phyloP scores from a whole-genome alignment of 2,888 invertebrate genomes.

The Coremacera marginata region DNA sequence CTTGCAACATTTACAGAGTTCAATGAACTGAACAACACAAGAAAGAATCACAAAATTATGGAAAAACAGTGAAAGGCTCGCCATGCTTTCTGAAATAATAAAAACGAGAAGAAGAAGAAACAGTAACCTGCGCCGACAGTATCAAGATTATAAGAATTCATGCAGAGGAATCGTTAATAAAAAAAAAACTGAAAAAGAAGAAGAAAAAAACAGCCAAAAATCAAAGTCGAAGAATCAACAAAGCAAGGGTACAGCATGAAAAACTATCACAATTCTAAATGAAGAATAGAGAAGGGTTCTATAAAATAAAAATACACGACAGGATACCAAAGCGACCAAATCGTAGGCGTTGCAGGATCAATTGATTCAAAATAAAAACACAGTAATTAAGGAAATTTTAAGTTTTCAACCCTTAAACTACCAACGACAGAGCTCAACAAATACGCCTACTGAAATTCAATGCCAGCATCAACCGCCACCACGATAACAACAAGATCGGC shows the following conservation, averaged over 20 bases:
- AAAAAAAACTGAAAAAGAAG: not conserved
- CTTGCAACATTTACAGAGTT: not conserved
- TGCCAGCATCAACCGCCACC: conserved; percentile 18
- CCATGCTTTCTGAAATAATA: not conserved
- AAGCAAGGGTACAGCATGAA: not conserved
- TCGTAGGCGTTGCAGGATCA: conserved; percentile 20
- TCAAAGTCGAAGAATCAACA: not conserved
- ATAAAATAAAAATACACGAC: not conserved
- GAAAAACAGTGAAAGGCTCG: not conserved
- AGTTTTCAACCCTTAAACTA: not conserved
- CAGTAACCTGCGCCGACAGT: not conserved
- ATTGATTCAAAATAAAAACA: conserved; percentile 6
- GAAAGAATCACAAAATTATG: not conserved
- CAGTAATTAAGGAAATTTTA: not conserved
- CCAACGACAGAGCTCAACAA: not conserved
- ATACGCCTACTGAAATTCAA: conserved; percentile 12
- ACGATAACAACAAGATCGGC: not conserved
- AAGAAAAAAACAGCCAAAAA: not conserved
- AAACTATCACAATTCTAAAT: not conserved
- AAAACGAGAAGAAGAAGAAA: conserved; percentile 3
- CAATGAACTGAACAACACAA: not conserved
- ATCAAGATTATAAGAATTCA: not conserved
- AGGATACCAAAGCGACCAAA: not conserved
- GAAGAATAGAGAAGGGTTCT: not conserved
- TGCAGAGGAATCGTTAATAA: not conserved